Percentiles rank a stretch among this genome's conserved stretches.
Evolutionary conservation across 2,797 vertebrate genomes (phyloP).

Genomic region (Falco novaeseelandiae): DNA sequence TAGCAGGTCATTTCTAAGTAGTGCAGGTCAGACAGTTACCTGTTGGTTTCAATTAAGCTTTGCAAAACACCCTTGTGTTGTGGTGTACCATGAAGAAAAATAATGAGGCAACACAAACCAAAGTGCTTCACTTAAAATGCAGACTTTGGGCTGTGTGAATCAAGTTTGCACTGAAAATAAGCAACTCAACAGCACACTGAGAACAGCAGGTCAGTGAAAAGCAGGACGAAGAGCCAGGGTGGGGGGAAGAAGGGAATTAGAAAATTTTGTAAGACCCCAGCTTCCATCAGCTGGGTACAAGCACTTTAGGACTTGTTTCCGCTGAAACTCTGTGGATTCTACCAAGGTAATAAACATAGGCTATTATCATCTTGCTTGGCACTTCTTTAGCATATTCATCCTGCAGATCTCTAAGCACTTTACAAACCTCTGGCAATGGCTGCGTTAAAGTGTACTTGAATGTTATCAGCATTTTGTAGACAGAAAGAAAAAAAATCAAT

Average conservation of each 20-base stretch:
- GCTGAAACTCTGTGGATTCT: neutral
- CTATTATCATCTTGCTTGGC: neutral
- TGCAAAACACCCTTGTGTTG: neutral
- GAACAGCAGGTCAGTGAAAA: neutral
- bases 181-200: neutral
- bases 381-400: neutral
- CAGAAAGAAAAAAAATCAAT: neutral
- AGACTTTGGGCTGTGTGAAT: neutral
- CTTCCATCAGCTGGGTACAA: neutral
- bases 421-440: neutral
- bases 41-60: slow-evolving; percentile 47
- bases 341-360: neutral
- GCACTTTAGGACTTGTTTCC: neutral
- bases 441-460: neutral
- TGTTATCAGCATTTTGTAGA: neutral
- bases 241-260: neutral
- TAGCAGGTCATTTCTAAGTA: neutral
- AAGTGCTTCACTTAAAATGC: neutral
- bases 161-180: slow-evolving; percentile 10
- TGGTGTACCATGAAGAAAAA: neutral
- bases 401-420: neutral
- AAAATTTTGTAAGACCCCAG: neutral
- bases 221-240: neutral
- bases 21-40: neutral
- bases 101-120: slow-evolving; percentile 5